Evolutionary conservation across 2,113 vertebrate genomes (phyloP).

Genomic region (Gulo gulo): DNA sequence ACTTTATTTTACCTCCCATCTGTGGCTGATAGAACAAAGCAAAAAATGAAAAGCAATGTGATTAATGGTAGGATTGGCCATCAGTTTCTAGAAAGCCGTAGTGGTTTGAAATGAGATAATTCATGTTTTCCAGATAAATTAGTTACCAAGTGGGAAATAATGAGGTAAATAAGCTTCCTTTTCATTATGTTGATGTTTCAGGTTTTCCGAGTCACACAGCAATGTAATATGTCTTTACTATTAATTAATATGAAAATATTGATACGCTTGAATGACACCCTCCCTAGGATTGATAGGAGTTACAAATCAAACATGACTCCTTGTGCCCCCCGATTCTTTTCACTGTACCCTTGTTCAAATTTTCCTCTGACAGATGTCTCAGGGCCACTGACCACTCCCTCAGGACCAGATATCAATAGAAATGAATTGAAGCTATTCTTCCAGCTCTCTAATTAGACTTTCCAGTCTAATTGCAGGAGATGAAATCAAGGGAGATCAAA

Average conservation of each 20-base stretch:
- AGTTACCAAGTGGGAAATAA: not conserved
- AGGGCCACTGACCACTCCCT: not conserved
- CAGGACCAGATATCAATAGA: not conserved
- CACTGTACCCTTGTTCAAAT: not conserved
- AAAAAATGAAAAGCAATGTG: not conserved
- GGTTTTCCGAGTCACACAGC: conserved; percentile 1
- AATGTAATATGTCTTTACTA: not conserved
- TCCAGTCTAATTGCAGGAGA: conserved; percentile 22
- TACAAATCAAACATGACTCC: not conserved
- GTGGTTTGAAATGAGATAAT: conserved; percentile 38
- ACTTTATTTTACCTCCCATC: not conserved
- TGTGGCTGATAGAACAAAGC: not conserved
- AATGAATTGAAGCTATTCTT: conserved; percentile 42
- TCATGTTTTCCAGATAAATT: conserved; percentile 24
- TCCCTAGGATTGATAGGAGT: not conserved
- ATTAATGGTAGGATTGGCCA: not conserved
- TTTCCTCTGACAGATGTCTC: not conserved
- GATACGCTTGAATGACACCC: not conserved
- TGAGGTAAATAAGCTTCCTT: not conserved
- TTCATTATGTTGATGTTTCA: not conserved
- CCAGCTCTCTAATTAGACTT: conserved; percentile 45
- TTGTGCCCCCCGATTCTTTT: not conserved
- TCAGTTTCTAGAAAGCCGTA: not conserved
- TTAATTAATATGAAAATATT: conserved; percentile 32
- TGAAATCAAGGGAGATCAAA: conserved; percentile 40